Conservation (phyloP, 2,797 vertebrate genomes). For the Meda fulgida region DNA sequence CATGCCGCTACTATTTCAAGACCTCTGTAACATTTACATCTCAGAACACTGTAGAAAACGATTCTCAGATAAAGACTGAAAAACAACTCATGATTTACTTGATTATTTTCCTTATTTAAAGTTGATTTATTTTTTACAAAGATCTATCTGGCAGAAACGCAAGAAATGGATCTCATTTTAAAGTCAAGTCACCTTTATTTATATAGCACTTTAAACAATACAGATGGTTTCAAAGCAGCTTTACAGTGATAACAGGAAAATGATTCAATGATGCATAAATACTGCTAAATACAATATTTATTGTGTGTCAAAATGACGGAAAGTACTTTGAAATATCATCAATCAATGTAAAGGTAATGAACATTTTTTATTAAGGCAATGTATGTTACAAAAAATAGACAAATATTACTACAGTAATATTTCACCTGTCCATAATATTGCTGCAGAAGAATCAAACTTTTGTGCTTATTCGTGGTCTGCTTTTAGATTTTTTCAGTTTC, state of each 20-base stretch:
- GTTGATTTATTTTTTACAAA: not conserved
- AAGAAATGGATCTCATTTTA: not conserved
- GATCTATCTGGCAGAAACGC: not conserved
- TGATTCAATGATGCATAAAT: not conserved
- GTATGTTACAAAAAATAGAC: too few species aligned
- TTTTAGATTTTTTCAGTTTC: too few species aligned
- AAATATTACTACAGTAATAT: too few species aligned
- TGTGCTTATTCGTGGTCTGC: too few species aligned
- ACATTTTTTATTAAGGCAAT: too few species aligned
- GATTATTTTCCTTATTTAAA: too few species aligned
- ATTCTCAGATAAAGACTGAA: not conserved
- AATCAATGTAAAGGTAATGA: too few species aligned
- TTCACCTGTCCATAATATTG: too few species aligned
- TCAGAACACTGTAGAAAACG: not conserved
- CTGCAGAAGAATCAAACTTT: too few species aligned
- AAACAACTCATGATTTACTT: not conserved
- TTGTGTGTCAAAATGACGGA: too few species aligned
- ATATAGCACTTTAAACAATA: not conserved
- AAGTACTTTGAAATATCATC: not conserved
- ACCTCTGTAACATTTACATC: slow-evolving; percentile 21
- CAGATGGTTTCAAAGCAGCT: not conserved
- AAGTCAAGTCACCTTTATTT: not conserved
- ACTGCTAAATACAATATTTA: not conserved
- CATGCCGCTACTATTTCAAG: slow-evolving; percentile 4
- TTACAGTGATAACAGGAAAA: not conserved